Evolutionary conservation across 1,140 invertebrate species (phyloP).

Genomic region (Bombus vancouverensis): DNA sequence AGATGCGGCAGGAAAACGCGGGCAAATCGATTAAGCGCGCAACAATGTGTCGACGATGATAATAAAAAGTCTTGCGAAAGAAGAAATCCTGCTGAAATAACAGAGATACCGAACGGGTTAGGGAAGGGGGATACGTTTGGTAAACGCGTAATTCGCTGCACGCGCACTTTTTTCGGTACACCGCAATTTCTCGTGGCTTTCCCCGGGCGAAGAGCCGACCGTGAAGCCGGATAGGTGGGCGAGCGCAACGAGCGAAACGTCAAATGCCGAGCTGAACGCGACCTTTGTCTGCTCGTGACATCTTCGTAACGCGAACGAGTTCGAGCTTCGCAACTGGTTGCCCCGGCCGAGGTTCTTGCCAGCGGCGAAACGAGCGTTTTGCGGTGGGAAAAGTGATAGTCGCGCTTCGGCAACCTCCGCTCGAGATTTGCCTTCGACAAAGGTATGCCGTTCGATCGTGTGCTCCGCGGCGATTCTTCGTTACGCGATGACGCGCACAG

Average conservation of each 20-base stretch:
- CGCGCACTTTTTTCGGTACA: not conserved
- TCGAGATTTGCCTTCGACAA: not conserved
- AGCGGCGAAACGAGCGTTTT: not conserved
- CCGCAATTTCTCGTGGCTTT: conserved; percentile 25
- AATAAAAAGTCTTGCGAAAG: not conserved
- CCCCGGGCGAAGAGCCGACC: not conserved
- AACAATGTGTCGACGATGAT: no score
- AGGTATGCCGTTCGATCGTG: not conserved
- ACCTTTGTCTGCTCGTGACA: conserved; percentile 63
- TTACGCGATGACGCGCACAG: not conserved
- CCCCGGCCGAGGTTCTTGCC: not conserved
- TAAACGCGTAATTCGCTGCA: not conserved
- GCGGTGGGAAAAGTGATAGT: not conserved
- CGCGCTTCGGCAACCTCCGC: not conserved
- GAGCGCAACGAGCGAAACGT: conserved; percentile 52
- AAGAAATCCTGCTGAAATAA: not conserved
- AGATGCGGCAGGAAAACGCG: not conserved
- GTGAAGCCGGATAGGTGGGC: conserved; percentile 33
- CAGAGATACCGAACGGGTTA: not conserved
- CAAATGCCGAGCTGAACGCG: conserved; percentile 55
- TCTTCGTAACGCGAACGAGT: conserved; percentile 59
- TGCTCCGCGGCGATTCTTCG: not conserved
- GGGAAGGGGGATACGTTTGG: no score
- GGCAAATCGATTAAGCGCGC: not conserved
- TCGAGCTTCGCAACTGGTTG: conserved; percentile 34